Base-by-base conservation (phyloP, 1,140 invertebrate species). In the Drosophila hydei region DNA sequence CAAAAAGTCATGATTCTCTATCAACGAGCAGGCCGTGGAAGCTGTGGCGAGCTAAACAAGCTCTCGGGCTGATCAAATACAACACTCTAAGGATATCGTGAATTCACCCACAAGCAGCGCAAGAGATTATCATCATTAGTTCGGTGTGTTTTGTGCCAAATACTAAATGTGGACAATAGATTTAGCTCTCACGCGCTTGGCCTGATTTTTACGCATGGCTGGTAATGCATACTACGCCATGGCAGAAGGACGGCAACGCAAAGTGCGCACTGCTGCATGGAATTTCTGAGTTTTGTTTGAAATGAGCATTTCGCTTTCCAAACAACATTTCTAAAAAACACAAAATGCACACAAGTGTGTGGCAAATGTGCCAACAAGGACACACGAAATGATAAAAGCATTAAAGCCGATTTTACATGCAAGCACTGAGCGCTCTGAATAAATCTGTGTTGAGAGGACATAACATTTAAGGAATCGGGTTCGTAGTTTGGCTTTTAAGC, bases 161-260 rank as follows among this genome's bases (percentile, higher is more conserved):
- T 63, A 19, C 38, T 60, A 27, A 65, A 72, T 55, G 59, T 56
- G 67, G 77, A 81, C 81, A 85, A 85, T 74, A 62, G 81, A 55
- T 63, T 52, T 69, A 72, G 56, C 74, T 87, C 55, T 71, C 59
- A 75, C 80, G 80, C 62, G 65, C 77, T 77, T 75, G 81, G 87
- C 74, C 81, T 85, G 81, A 87, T 85, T 85, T 81, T 88, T 50
- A 85, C 83, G 60, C 81, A 72, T 85, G 81, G 75, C 43, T 85
- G 81, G 77, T 87, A 85, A 85, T 85, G 81, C 72, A 77, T 48
- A 73, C 40, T 51, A 43, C 23, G 48, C 52, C 55, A 56, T 27
- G 21, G 60, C 72, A 68, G 55, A 63, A 75, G 50, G 51, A 76
- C 51, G 50, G 38, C 61, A 70, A 67, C 63, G 73, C 61, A 64